Base-by-base conservation (phyloP, 2,797 vertebrate species). In the Microhierax caerulescens region DNA sequence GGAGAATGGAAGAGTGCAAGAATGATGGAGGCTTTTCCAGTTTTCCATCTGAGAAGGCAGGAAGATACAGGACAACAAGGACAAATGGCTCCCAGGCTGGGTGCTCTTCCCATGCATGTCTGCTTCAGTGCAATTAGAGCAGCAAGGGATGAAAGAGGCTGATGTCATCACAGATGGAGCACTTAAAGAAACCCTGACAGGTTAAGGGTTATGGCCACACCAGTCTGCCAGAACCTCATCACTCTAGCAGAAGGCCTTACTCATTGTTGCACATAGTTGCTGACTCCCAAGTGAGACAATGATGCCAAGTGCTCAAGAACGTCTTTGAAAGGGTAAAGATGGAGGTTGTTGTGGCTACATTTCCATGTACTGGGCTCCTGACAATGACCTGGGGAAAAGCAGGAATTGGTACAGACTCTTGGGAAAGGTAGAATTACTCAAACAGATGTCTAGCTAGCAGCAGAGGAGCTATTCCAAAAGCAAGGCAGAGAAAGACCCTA, bases 151-250 rank as follows among this genome's bases (percentile, higher is more conserved):
- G 83, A 30, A 48, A 80, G 78, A 57, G 63, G 51, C 50, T 97
- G 91, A 95, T 88, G 88, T 45, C 69, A 94, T 63, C 91, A 67
- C 93, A 88, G 45, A 65, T 8, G 57, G 61, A 93, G 79, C 79
- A 65, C 90, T 93, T 4, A 28, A 23, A 74, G 60, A 57, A 83
- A 78, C 4, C 34, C 93, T 90, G 67, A 72, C 67, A 85, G 86
- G 70, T 92, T 41, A 78, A 72, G 43, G 90, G 92, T 76, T 54
- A 79, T 19, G 39, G 56, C 39, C 77, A 79, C 11, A 0, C 36
- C 57, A 24, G 76, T 48, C 81, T 92, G 68, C 69, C 48, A 11
- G 76, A 43, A 72, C 60, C 53, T 53, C 76, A 59, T 22, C 73
- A 25, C 57, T 36, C 27, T 59, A 43, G 43, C 68, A 77, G 72